Conservation (phyloP, 2,888 invertebrate species). For the Brachyptera risi region DNA sequence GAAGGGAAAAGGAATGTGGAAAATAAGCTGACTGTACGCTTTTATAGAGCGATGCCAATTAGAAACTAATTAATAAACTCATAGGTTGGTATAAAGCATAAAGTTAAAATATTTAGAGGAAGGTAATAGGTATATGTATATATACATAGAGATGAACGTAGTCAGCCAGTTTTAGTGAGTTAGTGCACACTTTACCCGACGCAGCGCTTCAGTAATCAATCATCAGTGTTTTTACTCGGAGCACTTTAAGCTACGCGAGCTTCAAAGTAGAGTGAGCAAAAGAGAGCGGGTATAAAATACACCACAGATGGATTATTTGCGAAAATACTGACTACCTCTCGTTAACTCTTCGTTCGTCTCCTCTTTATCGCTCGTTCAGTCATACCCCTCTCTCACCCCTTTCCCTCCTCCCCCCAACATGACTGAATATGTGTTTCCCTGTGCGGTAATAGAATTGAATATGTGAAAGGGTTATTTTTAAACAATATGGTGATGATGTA, state of each 20-base stretch:
- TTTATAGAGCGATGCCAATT: slow-evolving; percentile 10
- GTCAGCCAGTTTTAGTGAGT: background rate
- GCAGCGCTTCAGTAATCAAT: background rate
- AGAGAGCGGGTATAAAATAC: too few species aligned
- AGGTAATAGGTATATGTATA: slow-evolving; percentile 10
- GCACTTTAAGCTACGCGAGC: background rate
- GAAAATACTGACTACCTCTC: too few species aligned
- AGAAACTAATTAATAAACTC: slow-evolving; percentile 13
- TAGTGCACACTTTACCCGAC: background rate
- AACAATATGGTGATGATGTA: too few species aligned
- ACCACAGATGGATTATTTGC: too few species aligned
- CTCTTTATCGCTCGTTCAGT: too few species aligned
- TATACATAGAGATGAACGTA: background rate
- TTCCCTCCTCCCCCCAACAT: too few species aligned
- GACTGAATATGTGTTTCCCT: too few species aligned
- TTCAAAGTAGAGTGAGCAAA: background rate
- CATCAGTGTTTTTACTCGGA: background rate
- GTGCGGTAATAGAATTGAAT: too few species aligned
- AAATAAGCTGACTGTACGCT: background rate
- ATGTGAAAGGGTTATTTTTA: too few species aligned
- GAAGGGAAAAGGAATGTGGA: background rate
- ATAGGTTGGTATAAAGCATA: slow-evolving; percentile 11
- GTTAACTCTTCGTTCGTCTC: too few species aligned
- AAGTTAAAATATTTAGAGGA: slow-evolving; percentile 11
- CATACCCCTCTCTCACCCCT: too few species aligned